Base-by-base conservation (phyloP, 2,888 invertebrate genomes). In the Drosophila kokeensis region DNA sequence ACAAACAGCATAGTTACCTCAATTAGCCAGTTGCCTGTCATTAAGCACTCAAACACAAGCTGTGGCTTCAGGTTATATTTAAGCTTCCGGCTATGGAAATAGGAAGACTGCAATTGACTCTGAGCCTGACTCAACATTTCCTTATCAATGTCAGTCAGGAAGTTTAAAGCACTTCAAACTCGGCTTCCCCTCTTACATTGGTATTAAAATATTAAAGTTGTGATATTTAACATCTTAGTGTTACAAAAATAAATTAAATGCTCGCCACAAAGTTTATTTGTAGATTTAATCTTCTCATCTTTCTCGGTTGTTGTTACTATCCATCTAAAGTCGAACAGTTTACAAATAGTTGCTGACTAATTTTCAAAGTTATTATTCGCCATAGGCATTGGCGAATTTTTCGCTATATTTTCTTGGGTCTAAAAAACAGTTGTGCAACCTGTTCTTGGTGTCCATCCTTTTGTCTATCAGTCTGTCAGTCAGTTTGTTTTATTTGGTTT, bases 341-440 rank as follows among this genome's bases (percentile, higher is more conserved):
- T 42, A 18, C 18, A 34, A 34, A 38, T 38, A 38, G 13, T 40
- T 24, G 72, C 62, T 71, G 70, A 71, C 72, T 71, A 71, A 71
- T 63, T 55, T 11, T 21, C n/a, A 40, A 61, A 13, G 30, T 24
- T 32, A 34, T 34, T 32, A 27, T 29, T 13, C 42, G 32, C 49
- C n/a, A 13, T 27, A 24, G n/a, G 8, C 21, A 36, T 38, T 8
- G 38, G 34, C 24, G 21, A 62, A 57, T 49, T 45, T 32, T 72
- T 55, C 15, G 24, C 45, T 60, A 48, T 53, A n/a, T 54, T 48
- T 54, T 38, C 27, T 40, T 21, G 8, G 1, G 24, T 21, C 6
- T n/a, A 27, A 13, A 61, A 81, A 78, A 76, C 78, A 78, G 77
- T 59, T 78, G 78, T 65, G 64, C 71, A 36, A 63, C 18, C 57